Conservation (phyloP, 2,797 vertebrate species). For the Gymnopithys bicolor region DNA sequence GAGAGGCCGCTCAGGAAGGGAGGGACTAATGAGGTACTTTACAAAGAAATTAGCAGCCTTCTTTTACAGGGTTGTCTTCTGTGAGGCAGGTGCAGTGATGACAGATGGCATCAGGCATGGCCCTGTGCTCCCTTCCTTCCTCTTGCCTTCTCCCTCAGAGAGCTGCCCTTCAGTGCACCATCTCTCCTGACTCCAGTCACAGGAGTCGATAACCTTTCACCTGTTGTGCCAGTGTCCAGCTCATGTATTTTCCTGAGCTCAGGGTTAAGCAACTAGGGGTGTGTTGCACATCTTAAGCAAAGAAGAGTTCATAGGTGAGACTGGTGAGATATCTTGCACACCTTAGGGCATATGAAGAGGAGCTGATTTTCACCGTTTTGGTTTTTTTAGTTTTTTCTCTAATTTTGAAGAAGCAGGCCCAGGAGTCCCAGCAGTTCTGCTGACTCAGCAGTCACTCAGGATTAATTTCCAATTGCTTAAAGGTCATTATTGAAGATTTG, state of each 20-base stretch:
- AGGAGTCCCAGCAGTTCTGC: not conserved
- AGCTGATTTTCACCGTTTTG: not conserved
- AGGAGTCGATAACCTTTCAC: not conserved
- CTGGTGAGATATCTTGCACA: not conserved
- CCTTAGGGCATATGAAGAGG: fast-evolving
- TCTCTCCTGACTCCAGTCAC: not conserved
- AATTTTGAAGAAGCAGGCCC: not conserved
- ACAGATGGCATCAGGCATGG: not conserved
- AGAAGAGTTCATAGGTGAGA: not conserved
- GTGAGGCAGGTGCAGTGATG: not conserved
- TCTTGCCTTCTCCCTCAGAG: not conserved
- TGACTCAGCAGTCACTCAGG: not conserved
- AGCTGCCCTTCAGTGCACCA: not conserved
- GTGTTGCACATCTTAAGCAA: not conserved
- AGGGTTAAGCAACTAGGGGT: not conserved
- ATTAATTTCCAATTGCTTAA: not conserved
- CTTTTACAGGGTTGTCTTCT: constrained; percentile 74
- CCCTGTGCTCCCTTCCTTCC: not conserved
- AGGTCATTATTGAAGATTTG: not conserved
- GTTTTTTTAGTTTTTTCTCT: not conserved
- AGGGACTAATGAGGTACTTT: constrained; percentile 78
- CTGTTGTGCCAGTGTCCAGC: not conserved
- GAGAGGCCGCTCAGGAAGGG: constrained; percentile 77
- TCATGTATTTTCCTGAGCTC: not conserved
- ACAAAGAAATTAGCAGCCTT: constrained; percentile 80